Evolutionary conservation across 2,888 invertebrate genomes (phyloP), one percentile per base, ranked within the genome.

Genomic region (Luffia ferchaultella): DNA sequence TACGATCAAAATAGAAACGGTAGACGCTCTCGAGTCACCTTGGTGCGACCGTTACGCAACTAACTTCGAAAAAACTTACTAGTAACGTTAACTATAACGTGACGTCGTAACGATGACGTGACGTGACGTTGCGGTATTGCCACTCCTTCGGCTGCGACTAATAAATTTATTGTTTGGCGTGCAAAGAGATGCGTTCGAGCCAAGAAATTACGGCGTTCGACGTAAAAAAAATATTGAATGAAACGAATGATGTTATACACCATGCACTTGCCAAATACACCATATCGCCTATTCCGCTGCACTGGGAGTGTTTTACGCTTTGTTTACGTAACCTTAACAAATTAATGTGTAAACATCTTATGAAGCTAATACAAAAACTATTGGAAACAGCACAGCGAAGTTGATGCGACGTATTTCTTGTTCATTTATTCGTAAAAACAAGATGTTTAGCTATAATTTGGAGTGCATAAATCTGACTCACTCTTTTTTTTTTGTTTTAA

Each of bases 161-260:
- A 83, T 82, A 80, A 82, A 82, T 83, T 82, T 83, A 83, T 82
- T 80, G 83, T 83, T 82, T 83, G 83, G 83, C 83, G 80, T 82
- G 82, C 80, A 80, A 78, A 79, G 83, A 78, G 79, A 80, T 77
- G 80, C 76, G 80, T 82, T 79, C 71, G 80, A 78, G 82, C 83
- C 80, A 83, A 80, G 80, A 83, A 83, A 82, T 79, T 79, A 79
- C 79, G 76, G 70, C 67, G 78, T 80, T 80, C 75, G 75, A 76
- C 68, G 76, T 77, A 78, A 79, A 82, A 80, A 78, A 77, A 48
- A 16, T 79, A 80, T 82, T 84, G 83, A 83, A 83, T 82, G 80
- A 82, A 79, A 69, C 17, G 16, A 42, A n/a, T n/a, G 43, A 42
- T 42, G 43, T n/a, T 16, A 7, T 40, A 5, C n/a, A 42, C 49